Evolutionary conservation across 2,888 invertebrate genomes (phyloP), one percentile per base, ranked within the genome.

Genomic region (Campoplex nolae): DNA sequence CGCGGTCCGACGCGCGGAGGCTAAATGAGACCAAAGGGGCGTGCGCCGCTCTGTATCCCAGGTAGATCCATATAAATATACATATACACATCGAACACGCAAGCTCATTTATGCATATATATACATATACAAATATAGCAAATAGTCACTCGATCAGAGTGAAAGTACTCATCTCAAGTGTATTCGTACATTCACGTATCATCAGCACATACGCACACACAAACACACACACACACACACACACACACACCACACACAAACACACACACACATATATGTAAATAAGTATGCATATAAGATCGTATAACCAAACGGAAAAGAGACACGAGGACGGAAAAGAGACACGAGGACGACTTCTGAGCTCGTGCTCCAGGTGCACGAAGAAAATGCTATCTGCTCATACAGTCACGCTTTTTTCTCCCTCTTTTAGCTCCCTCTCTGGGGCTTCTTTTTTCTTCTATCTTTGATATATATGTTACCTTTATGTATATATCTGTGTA

Each of bases 141-240:
- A 56, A 71, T 23, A 73, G 84, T 80, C 71, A 84, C 84, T 77
- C 84, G 86, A 84, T 86, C 73, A 68, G 58, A 86, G 86, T 84
- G 86, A 86, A 86, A 86, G 86, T 86, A 68, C 71, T 28, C 42
- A 18, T 32, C 45, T 23, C 48, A 38, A 16, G 45, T 71, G 74
- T 76, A 68, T 74, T n/a, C 38, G 56, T 54, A 35, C 56, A 38
- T 74, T 2, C 13, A 28, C 35, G 18, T 45, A 18, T 45, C 38
- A 16, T 76, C 16, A 3, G 8, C 2, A n/a, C n/a, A n/a, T n/a
- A n/a, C n/a, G n/a, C 23, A n/a, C n/a, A n/a, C n/a, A n/a, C n/a
- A n/a, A n/a, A n/a, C 38, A 6, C 38, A 6, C 38, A 38, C 38
- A 38, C 38, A 62, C 7, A 58, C 32, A 58, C 74, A 62, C 62